Percentiles rank a stretch among this genome's conserved stretches.
Evolutionary conservation across 1,140 invertebrate species (phyloP).

Genomic region (Hestina assimilis): DNA sequence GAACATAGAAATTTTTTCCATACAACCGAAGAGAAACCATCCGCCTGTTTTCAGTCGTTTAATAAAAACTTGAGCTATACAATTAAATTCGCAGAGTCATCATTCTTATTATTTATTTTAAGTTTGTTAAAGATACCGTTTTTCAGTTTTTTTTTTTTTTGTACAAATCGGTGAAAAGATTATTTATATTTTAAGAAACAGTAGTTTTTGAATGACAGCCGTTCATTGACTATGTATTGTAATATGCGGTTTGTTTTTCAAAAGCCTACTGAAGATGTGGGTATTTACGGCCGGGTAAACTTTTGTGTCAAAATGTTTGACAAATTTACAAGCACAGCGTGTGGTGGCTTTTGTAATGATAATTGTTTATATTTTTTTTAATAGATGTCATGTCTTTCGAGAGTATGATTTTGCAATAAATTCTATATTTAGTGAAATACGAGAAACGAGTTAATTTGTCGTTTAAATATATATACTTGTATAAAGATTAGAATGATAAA

Average conservation of each 20-base stretch:
- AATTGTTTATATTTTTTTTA: conserved; percentile 3
- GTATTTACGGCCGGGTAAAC: conserved; percentile 26
- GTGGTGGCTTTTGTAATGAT: conserved; percentile 23
- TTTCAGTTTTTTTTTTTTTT: too few relatives aligned
- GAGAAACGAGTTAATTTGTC: too few relatives aligned
- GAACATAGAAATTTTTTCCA: too few relatives aligned
- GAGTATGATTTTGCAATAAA: too few relatives aligned
- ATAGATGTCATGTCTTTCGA: background rate
- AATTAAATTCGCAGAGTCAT: conserved; percentile 26
- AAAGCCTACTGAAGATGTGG: conserved; percentile 41
- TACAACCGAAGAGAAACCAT: too few relatives aligned
- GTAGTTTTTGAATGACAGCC: conserved; percentile 36
- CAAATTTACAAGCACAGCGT: conserved; percentile 45
- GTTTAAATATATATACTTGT: too few relatives aligned
- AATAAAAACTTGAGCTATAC: background rate
- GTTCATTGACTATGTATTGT: conserved; percentile 3
- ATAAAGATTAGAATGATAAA: too few relatives aligned
- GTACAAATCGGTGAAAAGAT: too few relatives aligned
- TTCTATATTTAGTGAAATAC: too few relatives aligned
- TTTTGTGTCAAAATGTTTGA: conserved; percentile 53
- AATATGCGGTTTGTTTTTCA: conserved; percentile 21
- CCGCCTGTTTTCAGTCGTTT: too few relatives aligned
- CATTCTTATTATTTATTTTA: conserved; percentile 1
- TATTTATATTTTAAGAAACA: conserved; percentile 25
- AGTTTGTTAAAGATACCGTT: too few relatives aligned